phyloP scores from a whole-genome alignment of 2,113 vertebrate species.

The Nanger granti region DNA sequence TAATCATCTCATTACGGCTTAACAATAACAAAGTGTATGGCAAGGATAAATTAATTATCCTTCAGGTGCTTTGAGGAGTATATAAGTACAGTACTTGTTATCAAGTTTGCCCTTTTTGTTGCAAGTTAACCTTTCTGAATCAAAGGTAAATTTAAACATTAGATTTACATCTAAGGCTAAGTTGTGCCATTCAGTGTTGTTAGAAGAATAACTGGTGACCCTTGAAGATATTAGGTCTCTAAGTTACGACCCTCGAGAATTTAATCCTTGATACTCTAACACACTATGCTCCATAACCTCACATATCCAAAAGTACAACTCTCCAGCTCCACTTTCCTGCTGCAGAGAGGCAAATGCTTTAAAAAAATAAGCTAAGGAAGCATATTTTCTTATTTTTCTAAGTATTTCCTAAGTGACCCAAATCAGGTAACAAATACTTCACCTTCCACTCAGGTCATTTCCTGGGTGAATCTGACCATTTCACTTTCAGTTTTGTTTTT shows the following conservation, averaged over 20 bases:
- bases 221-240: not conserved
- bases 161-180: not conserved
- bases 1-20: not conserved
- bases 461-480: not conserved
- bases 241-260: conserved; percentile 15
- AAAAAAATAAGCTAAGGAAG: conserved; percentile 23
- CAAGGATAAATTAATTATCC: not conserved
- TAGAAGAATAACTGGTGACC: conserved; percentile 4
- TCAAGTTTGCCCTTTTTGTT: not conserved
- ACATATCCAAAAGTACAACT: not conserved
- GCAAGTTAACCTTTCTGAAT: not conserved
- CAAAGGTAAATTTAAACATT: not conserved
- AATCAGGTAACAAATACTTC: conserved; percentile 8
- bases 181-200: not conserved
- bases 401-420: not conserved
- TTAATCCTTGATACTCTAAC: not conserved
- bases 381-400: not conserved
- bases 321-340: not conserved
- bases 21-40: not conserved
- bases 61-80: not conserved
- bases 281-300: not conserved
- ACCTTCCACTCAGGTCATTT: not conserved
- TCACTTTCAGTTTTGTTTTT: not conserved
- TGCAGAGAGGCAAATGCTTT: not conserved
- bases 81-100: not conserved